Evolutionary conservation across 2,113 vertebrate genomes (phyloP).

Genomic region (Trogon melanurus): DNA sequence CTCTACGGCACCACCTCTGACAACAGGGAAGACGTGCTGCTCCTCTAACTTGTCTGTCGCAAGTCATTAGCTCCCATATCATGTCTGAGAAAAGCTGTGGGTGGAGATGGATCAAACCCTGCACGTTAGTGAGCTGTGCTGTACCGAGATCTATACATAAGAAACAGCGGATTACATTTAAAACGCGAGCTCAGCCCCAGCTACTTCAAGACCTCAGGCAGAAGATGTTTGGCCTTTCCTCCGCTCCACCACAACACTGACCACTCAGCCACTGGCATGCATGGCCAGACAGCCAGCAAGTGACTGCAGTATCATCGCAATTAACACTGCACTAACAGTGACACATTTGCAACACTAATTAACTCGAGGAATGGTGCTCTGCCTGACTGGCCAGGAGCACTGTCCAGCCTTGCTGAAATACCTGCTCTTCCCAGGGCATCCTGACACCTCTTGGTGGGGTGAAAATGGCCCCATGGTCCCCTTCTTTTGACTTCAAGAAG

Average conservation of each 20-base stretch:
- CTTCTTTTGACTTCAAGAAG: not conserved
- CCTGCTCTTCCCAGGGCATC: not conserved
- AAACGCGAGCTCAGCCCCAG: not conserved
- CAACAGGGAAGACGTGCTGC: not conserved
- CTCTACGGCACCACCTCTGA: no score
- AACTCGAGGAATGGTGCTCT: not conserved
- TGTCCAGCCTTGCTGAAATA: not conserved
- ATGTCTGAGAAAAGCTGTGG: not conserved
- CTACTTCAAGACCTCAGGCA: not conserved
- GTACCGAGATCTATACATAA: not conserved
- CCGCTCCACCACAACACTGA: not conserved
- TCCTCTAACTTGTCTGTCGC: no score
- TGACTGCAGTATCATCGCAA: not conserved
- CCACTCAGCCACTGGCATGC: not conserved
- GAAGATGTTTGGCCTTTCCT: not conserved
- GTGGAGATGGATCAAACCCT: not conserved
- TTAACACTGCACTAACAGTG: accelerated
- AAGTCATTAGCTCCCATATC: not conserved
- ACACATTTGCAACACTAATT: not conserved
- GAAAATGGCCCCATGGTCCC: not conserved
- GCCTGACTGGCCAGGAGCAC: not conserved
- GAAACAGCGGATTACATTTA: not conserved
- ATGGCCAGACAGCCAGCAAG: not conserved
- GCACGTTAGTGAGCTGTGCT: not conserved
- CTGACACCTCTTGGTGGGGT: accelerated